Evolutionary conservation across 2,797 vertebrate species (phyloP).

Genomic region (Dicrostonyx torquatus): DNA sequence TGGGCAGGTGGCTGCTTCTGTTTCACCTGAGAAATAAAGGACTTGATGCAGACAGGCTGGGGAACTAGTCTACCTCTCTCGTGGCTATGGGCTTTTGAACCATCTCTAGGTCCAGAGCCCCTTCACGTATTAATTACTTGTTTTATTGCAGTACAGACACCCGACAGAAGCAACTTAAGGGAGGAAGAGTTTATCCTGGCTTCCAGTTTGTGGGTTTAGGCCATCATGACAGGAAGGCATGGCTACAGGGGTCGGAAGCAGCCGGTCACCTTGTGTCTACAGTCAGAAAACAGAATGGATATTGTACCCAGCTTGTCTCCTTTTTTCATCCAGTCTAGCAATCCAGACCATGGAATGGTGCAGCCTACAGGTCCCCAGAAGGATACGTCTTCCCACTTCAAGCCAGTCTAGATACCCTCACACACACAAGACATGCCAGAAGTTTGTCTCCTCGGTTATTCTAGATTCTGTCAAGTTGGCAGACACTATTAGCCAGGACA

Average conservation of each 20-base stretch:
- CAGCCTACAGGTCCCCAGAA: not conserved
- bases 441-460: not conserved
- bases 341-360: not conserved
- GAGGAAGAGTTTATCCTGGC: not conserved
- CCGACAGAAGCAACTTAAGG: not conserved
- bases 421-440: not conserved
- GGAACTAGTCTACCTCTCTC: not conserved
- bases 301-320: not conserved
- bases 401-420: not conserved
- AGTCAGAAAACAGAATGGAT: not conserved
- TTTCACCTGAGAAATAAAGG: not conserved
- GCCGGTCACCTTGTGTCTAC: not conserved
- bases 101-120: not conserved
- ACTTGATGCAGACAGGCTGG: not conserved
- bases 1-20: not conserved
- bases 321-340: not conserved
- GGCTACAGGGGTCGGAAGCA: accelerated
- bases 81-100: not conserved
- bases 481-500: not conserved
- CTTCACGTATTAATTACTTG: accelerated
- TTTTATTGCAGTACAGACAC: not conserved
- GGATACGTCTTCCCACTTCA: not conserved
- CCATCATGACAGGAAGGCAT: not conserved
- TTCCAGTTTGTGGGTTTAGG: not conserved
- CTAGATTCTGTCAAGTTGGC: not conserved